Percentiles rank a stretch among this genome's conserved stretches.
Conservation (phyloP, 2,113 vertebrate genomes). For the Eonycteris spelaea region DNA sequence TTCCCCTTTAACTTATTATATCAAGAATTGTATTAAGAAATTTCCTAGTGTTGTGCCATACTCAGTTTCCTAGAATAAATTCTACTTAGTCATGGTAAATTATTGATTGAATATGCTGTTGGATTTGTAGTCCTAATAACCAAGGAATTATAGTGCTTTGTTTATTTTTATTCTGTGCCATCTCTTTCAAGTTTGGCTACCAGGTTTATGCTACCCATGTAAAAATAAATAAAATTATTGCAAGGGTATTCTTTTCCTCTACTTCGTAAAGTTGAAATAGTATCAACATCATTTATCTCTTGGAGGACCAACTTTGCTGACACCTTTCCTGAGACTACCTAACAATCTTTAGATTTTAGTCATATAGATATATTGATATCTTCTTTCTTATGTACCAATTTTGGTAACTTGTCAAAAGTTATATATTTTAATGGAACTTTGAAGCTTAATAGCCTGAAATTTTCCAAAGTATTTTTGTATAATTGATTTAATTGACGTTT, state of each 20-base stretch:
- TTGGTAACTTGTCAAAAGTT: not conserved
- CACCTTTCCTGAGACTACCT: not conserved
- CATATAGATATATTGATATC: not conserved
- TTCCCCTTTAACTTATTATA: slow-evolving; percentile 29
- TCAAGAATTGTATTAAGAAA: slow-evolving; percentile 13
- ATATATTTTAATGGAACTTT: not conserved
- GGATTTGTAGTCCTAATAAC: slow-evolving; percentile 41
- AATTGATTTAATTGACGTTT: not conserved
- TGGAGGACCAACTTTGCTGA: not conserved
- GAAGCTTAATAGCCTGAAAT: slow-evolving; percentile 2
- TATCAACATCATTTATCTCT: not conserved
- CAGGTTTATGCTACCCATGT: not conserved
- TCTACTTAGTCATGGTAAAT: slow-evolving; percentile 39
- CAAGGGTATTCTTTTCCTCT: not conserved
- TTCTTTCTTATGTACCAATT: not conserved
- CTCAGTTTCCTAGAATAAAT: slow-evolving; percentile 26
- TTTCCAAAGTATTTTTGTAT: slow-evolving; percentile 8
- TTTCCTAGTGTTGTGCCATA: not conserved
- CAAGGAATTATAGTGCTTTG: not conserved
- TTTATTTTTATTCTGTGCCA: not conserved
- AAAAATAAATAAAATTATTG: slow-evolving; percentile 37
- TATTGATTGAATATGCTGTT: slow-evolving; percentile 52
- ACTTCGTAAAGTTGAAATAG: not conserved
- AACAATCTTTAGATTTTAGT: slow-evolving; percentile 8
- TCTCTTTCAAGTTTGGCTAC: not conserved